Conservation (phyloP, 2,888 invertebrate genomes). For the Chirona hameri region DNA sequence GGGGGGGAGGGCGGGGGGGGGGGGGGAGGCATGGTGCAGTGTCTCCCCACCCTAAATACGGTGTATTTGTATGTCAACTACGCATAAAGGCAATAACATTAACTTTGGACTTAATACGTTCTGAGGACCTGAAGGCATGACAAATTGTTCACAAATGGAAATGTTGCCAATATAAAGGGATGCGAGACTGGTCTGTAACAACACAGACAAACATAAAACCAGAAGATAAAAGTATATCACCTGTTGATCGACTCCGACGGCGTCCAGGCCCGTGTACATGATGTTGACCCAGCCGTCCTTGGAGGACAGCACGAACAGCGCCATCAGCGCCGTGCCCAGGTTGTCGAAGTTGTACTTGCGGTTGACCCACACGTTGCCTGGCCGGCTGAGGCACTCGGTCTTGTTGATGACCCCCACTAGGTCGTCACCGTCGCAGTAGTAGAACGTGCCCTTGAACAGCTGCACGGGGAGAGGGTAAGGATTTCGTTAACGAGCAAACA, state of each 20-base stretch:
- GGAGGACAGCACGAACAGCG: conserved; percentile 95
- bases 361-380: conserved; percentile 88
- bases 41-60: too few species aligned
- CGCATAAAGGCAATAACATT: too few species aligned
- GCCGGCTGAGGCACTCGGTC: conserved; percentile 66
- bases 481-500: neutral
- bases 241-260: conserved; percentile 96
- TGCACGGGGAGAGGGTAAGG: conserved; percentile 48
- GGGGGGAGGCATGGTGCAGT: too few species aligned
- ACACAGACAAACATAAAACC: too few species aligned
- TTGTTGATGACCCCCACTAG: conserved; percentile 70
- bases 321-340: conserved; percentile 97
- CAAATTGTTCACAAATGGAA: too few species aligned
- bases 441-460: conserved; percentile 98
- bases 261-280: conserved; percentile 99
- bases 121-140: too few species aligned
- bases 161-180: too few species aligned
- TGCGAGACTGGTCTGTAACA: too few species aligned
- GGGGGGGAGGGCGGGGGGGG: too few species aligned
- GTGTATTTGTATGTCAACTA: too few species aligned
- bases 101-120: too few species aligned
- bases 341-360: conserved; percentile 99
- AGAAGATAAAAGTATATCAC: conserved; percentile 50
- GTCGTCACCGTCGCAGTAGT: conserved; percentile 91
- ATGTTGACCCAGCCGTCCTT: conserved; percentile 99